Conservation (phyloP, 53 echinoderm and acorn worm genomes). For the Crossaster papposus region DNA sequence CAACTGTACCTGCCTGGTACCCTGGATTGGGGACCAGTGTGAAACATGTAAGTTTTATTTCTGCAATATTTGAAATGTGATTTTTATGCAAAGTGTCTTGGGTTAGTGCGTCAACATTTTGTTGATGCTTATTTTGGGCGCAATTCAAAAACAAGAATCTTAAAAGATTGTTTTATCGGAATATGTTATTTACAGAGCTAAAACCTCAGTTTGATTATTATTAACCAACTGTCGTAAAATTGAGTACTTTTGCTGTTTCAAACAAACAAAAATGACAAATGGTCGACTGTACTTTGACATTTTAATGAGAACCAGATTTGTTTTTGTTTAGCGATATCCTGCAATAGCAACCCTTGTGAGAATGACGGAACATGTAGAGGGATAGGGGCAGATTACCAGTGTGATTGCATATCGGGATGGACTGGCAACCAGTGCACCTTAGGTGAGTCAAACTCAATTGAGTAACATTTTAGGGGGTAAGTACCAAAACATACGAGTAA, state of each 20-base stretch:
- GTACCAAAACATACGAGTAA: too few relatives aligned
- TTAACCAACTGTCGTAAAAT: too few relatives aligned
- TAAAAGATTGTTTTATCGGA: too few relatives aligned
- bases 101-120: neutral
- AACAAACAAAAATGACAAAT: too few relatives aligned
- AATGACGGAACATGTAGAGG: slow-evolving; percentile 83
- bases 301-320: neutral
- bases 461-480: neutral
- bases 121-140: too few relatives aligned
- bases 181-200: too few relatives aligned
- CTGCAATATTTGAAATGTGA: neutral
- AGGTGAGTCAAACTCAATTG: slow-evolving; percentile 63
- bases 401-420: slow-evolving; percentile 85
- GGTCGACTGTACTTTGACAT: neutral
- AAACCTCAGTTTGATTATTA: too few relatives aligned
- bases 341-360: slow-evolving; percentile 77
- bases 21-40: slow-evolving; percentile 83
- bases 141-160: too few relatives aligned
- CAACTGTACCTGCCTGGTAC: slow-evolving; percentile 78
- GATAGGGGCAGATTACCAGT: slow-evolving; percentile 66
- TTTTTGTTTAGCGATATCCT: slow-evolving; percentile 69
- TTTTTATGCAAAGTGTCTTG: neutral
- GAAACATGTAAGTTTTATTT: slow-evolving; percentile 72
- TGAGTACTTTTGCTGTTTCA: too few relatives aligned
- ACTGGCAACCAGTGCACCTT: slow-evolving; percentile 81